A percentile compares a stretch with the other conserved stretches of the same genome.
Conservation (phyloP, 2,888 invertebrate species). For the Drosophila parthenogenetica region DNA sequence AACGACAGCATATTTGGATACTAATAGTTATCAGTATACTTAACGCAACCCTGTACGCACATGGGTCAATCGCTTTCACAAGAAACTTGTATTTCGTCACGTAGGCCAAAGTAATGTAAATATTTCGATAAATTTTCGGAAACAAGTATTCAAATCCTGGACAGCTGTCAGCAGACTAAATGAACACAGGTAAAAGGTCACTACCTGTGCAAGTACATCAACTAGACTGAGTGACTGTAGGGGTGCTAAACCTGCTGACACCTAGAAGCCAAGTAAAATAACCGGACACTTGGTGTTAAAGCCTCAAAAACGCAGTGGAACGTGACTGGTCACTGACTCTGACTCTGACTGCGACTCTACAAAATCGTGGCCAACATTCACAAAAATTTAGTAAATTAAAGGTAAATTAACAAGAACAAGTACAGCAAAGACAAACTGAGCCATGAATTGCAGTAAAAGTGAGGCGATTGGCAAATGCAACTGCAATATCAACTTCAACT, state of each 20-base stretch:
- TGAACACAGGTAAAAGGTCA: constrained; percentile 64
- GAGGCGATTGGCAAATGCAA: constrained; percentile 33
- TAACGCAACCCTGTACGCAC: constrained; percentile 2
- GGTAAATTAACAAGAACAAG: constrained; percentile 59
- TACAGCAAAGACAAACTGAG: constrained; percentile 30
- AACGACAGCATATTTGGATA: neutral
- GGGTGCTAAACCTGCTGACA: constrained; percentile 40
- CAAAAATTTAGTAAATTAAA: constrained; percentile 58
- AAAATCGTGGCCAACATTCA: constrained; percentile 58
- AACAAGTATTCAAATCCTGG: constrained; percentile 6
- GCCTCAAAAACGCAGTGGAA: constrained; percentile 47
- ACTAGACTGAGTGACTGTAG: constrained; percentile 36
- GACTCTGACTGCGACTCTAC: constrained; percentile 39
- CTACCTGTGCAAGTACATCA: constrained; percentile 30
- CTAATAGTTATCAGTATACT: neutral
- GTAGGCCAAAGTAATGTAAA: constrained; percentile 26
- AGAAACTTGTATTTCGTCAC: constrained; percentile 26
- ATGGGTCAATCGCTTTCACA: constrained; percentile 4
- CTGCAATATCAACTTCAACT: constrained; percentile 22
- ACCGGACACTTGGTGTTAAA: constrained; percentile 56
- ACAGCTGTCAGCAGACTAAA: constrained; percentile 9
- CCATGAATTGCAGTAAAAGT: constrained; percentile 48
- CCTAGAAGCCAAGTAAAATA: constrained; percentile 50
- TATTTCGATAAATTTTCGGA: constrained; percentile 21
- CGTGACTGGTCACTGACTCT: constrained; percentile 45